Evolutionary conservation across 2,888 invertebrate genomes (phyloP).

Genomic region (Hydroisotoma schaefferi): DNA sequence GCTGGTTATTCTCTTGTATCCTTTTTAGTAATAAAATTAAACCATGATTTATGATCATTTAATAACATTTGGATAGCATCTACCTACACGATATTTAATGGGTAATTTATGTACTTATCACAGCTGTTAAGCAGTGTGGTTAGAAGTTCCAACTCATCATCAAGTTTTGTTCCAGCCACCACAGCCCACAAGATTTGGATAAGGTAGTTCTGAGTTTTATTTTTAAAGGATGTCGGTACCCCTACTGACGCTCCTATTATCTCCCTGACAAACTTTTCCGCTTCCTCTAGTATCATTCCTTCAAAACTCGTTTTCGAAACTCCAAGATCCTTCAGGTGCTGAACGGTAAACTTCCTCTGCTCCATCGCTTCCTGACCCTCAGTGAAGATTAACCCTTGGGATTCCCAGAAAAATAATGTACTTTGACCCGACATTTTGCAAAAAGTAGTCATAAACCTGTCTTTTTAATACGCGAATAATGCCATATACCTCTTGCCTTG

Average conservation of each 20-base stretch:
- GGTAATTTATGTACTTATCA: too few relatives aligned
- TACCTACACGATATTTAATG: too few relatives aligned
- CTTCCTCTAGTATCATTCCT: conserved; percentile 25
- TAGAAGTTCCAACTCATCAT: not conserved
- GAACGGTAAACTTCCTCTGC: conserved; percentile 38
- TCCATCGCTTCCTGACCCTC: conserved; percentile 41
- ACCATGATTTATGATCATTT: not conserved
- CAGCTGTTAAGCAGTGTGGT: conserved; percentile 11
- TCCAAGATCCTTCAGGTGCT: conserved; percentile 41
- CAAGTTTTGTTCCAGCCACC: conserved; percentile 16
- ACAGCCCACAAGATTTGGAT: conserved; percentile 32
- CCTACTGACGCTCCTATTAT: conserved; percentile 16
- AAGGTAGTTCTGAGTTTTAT: conserved; percentile 22
- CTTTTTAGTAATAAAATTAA: conserved; percentile 12
- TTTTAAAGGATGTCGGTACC: conserved; percentile 24
- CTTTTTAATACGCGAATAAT: not conserved
- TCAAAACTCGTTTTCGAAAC: conserved; percentile 33
- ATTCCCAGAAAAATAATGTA: not conserved
- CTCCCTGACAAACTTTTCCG: conserved; percentile 8
- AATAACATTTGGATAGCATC: not conserved
- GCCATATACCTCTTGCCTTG: conserved; percentile 30
- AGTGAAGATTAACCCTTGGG: conserved; percentile 35
- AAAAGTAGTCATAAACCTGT: too few relatives aligned
- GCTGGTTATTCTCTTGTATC: conserved; percentile 29
- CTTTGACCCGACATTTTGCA: not conserved